Percentiles rank a stretch among this genome's conserved stretches.
Evolutionary conservation across 2,888 invertebrate species (phyloP).

Genomic region (Tachystola acroxantha): DNA sequence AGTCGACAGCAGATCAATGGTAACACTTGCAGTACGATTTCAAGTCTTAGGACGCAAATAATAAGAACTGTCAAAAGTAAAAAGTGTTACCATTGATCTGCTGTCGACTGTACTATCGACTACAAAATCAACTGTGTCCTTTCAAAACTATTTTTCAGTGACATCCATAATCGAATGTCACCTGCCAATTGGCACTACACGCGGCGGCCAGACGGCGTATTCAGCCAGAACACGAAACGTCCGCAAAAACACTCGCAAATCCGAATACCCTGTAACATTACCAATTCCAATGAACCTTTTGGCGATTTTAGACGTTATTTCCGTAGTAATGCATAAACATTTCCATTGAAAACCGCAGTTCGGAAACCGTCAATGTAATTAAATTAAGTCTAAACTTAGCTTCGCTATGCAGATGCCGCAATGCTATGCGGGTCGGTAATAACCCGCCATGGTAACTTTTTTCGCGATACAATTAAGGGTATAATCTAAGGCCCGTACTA

Average conservation of each 20-base stretch:
- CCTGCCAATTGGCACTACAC: constrained; percentile 6
- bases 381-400: background rate
- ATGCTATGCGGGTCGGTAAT: background rate
- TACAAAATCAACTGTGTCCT: too few species aligned
- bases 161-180: constrained; percentile 7
- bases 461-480: background rate
- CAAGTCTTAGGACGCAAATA: too few species aligned
- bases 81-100: too few species aligned
- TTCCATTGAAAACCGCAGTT: constrained; percentile 2
- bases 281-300: constrained; percentile 45
- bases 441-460: background rate
- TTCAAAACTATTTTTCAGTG: too few species aligned
- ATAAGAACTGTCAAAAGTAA: too few species aligned
- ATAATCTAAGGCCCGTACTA: too few species aligned
- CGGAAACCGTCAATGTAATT: background rate
- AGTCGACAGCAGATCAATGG: too few species aligned
- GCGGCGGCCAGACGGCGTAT: constrained; percentile 4
- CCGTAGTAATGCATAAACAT: constrained; percentile 31
- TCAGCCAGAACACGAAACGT: constrained; percentile 5
- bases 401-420: background rate
- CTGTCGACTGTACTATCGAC: too few species aligned
- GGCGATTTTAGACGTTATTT: constrained; percentile 21
- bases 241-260: constrained; percentile 30
- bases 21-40: too few species aligned
- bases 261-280: constrained; percentile 41